Evolutionary conservation across 2,888 invertebrate species (phyloP).

Genomic region (Philereme vetulata): DNA sequence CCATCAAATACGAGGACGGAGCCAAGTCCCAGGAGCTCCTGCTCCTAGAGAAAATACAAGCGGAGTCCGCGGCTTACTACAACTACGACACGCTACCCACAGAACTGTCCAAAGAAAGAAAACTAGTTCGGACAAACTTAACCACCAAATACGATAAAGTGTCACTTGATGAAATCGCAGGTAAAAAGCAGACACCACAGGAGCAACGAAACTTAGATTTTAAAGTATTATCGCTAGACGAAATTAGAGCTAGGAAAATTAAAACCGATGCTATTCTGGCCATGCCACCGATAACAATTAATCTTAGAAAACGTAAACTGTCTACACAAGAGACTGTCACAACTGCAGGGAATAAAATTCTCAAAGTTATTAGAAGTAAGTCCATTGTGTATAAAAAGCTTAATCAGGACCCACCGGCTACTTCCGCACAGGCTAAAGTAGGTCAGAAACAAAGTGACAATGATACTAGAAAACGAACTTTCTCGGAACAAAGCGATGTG

Average conservation of each 20-base stretch:
- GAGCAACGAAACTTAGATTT: slow-evolving; percentile 67
- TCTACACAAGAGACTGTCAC: slow-evolving; percentile 73
- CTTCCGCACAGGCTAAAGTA: slow-evolving; percentile 46
- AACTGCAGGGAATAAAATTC: slow-evolving; percentile 72
- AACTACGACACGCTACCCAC: slow-evolving; percentile 80
- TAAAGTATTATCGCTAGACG: slow-evolving; percentile 78
- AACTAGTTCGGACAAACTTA: slow-evolving; percentile 58
- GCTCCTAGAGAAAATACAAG: slow-evolving; percentile 87
- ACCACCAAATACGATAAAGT: slow-evolving; percentile 73
- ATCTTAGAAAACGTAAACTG: slow-evolving; percentile 69
- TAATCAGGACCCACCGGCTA: slow-evolving; percentile 52
- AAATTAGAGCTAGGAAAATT: slow-evolving; percentile 71
- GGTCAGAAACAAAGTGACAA: slow-evolving; percentile 55
- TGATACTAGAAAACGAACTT: slow-evolving; percentile 64
- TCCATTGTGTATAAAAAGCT: slow-evolving; percentile 76
- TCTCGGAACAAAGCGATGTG: slow-evolving; percentile 69
- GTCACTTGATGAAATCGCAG: slow-evolving; percentile 79
- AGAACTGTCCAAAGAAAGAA: slow-evolving; percentile 53
- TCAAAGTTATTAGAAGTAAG: slow-evolving; percentile 75
- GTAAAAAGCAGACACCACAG: slow-evolving; percentile 51
- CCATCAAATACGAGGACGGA: slow-evolving; percentile 73
- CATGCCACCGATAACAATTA: slow-evolving; percentile 63
- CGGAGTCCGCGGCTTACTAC: slow-evolving; percentile 89
- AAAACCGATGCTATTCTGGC: slow-evolving; percentile 52
- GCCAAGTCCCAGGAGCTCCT: slow-evolving; percentile 87